Conservation (phyloP, 1,140 invertebrate species). For the Temnothorax nylanderi region DNA sequence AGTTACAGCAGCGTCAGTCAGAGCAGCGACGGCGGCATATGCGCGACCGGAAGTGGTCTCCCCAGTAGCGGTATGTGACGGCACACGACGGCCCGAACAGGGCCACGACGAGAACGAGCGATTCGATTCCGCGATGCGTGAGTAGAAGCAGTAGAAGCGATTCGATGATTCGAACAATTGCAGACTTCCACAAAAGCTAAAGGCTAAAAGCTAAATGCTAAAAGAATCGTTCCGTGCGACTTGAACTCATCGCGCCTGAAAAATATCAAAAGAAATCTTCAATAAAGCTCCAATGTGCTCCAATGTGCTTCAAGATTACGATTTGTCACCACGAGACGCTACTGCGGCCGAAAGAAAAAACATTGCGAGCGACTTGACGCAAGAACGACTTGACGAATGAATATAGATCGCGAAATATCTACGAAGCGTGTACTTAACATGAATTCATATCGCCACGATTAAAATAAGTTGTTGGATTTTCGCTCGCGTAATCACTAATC, state of each 20-base stretch:
- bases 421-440: constrained; percentile 27
- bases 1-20: constrained; percentile 83
- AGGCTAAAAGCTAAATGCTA: no score
- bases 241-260: neutral
- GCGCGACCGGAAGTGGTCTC: constrained; percentile 67
- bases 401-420: neutral
- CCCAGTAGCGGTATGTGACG: constrained; percentile 81
- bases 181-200: neutral
- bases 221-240: neutral
- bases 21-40: constrained; percentile 80
- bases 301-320: neutral
- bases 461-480: constrained; percentile 8
- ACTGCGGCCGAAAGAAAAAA: neutral
- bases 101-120: constrained; percentile 80
- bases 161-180: neutral
- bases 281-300: neutral
- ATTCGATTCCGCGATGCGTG: constrained; percentile 83
- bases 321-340: neutral
- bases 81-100: constrained; percentile 80
- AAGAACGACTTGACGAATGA: neutral
- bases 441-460: constrained; percentile 9
- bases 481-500: constrained; percentile 13
- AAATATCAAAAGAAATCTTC: neutral
- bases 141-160: constrained; percentile 66
- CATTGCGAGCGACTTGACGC: neutral